Evolutionary conservation across 1,140 invertebrate species (phyloP).

Genomic region (Luehdorfia chinensis): DNA sequence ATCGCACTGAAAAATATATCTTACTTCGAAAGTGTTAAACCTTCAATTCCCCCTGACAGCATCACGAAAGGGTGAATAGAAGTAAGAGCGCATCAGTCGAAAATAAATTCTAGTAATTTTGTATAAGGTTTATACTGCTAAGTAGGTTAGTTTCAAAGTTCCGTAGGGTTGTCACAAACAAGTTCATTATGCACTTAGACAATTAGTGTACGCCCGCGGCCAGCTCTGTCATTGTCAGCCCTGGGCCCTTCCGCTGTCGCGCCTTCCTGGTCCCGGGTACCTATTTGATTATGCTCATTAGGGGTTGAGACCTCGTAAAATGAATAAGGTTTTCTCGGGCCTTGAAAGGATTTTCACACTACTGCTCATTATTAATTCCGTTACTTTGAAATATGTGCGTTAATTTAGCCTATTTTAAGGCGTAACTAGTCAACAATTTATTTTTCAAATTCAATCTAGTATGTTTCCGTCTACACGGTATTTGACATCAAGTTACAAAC

Average conservation of each 20-base stretch:
- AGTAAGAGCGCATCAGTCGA: conserved; percentile 2
- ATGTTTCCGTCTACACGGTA: background rate
- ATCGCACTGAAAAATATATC: conserved; percentile 18
- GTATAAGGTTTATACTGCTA: conserved; percentile 18
- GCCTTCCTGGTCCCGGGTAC: conserved; percentile 42
- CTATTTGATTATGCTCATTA: conserved; percentile 58
- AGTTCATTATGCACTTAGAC: conserved; percentile 75
- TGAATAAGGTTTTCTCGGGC: conserved; percentile 24
- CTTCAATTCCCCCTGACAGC: background rate
- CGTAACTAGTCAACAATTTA: background rate
- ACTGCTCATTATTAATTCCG: conserved; percentile 19
- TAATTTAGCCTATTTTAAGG: conserved; percentile 3
- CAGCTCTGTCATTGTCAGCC: conserved; percentile 52
- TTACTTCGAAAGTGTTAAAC: background rate
- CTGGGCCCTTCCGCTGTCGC: conserved; percentile 58
- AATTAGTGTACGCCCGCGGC: conserved; percentile 69
- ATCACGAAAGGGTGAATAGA: conserved; percentile 1
- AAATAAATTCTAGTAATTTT: conserved; percentile 23
- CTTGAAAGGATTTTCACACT: conserved; percentile 24
- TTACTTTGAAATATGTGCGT: conserved; percentile 19
- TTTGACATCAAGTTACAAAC: too few relatives aligned
- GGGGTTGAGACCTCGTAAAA: conserved; percentile 25
- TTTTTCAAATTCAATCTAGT: conserved; percentile 7
- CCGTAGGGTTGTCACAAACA: conserved; percentile 61
- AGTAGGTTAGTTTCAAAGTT: conserved; percentile 28